phyloP scores from a whole-genome alignment of 2,113 vertebrate species.

The Leptocoma aspasia region DNA sequence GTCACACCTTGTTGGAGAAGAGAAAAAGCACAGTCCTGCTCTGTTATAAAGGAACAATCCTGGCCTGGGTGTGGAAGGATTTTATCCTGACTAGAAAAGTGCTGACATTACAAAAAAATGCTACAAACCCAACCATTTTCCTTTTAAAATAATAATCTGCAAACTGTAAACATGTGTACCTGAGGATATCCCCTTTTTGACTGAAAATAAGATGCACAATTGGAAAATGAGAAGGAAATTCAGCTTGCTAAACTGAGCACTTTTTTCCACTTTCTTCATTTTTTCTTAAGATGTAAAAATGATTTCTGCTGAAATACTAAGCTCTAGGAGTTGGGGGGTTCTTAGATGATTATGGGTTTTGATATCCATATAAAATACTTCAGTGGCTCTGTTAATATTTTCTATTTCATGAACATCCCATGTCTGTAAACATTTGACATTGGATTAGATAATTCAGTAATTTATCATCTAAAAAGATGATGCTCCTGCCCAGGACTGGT shows the following conservation, averaged over 20 bases:
- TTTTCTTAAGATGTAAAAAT: background rate
- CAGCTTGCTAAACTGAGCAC: background rate
- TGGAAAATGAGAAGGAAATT: background rate
- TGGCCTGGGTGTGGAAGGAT: background rate
- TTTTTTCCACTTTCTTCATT: background rate
- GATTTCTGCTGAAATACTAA: background rate
- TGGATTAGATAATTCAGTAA: background rate
- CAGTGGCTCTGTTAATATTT: background rate
- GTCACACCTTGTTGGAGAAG: background rate
- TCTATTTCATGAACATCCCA: background rate
- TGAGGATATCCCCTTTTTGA: background rate
- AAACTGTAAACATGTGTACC: background rate
- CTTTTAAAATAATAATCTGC: background rate
- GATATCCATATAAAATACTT: background rate
- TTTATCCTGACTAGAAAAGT: background rate
- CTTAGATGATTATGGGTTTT: background rate
- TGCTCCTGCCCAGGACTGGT: background rate
- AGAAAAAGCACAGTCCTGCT: background rate
- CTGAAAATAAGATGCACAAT: background rate
- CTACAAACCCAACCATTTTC: background rate
- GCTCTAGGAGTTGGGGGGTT: fast-evolving
- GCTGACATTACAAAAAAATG: background rate
- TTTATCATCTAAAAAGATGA: background rate
- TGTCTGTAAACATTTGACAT: background rate
- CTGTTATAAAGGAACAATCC: background rate